Conservation (phyloP, 2,113 vertebrate species). For the Arizona elegans region DNA sequence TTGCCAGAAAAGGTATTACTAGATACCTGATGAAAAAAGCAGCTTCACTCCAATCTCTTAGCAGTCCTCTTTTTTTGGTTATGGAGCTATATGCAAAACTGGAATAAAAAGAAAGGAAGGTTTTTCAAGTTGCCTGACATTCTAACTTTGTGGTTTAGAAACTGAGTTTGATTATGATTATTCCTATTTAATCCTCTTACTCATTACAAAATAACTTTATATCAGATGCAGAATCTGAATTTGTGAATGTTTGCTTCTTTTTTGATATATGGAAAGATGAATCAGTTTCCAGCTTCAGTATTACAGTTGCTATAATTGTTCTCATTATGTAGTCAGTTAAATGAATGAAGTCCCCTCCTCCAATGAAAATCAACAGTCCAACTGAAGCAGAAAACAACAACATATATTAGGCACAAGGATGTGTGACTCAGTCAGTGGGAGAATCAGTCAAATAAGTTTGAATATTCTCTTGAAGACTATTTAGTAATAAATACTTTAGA, state of each 20-base stretch:
- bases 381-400: conserved; percentile 47
- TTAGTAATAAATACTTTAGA: conserved; percentile 48
- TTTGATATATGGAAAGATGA: conserved; percentile 55
- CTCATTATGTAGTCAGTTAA: conserved; percentile 64
- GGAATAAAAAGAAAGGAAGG: neutral
- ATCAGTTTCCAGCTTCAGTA: conserved; percentile 52
- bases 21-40: neutral
- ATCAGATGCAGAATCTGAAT: neutral
- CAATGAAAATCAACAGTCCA: conserved; percentile 49
- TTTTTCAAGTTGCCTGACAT: neutral
- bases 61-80: neutral
- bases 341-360: conserved; percentile 56
- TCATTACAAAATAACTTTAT: neutral
- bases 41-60: neutral
- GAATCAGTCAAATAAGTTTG: conserved; percentile 27
- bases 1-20: neutral
- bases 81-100: no score
- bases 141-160: neutral
- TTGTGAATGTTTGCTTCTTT: conserved; percentile 12
- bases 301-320: conserved; percentile 59
- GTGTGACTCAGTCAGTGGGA: conserved; percentile 51
- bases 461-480: conserved; percentile 33
- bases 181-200: neutral
- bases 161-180: neutral
- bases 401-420: conserved; percentile 17